Evolutionary conservation across 2,797 vertebrate genomes (phyloP).

Genomic region (Pyrocephalus nanus): DNA sequence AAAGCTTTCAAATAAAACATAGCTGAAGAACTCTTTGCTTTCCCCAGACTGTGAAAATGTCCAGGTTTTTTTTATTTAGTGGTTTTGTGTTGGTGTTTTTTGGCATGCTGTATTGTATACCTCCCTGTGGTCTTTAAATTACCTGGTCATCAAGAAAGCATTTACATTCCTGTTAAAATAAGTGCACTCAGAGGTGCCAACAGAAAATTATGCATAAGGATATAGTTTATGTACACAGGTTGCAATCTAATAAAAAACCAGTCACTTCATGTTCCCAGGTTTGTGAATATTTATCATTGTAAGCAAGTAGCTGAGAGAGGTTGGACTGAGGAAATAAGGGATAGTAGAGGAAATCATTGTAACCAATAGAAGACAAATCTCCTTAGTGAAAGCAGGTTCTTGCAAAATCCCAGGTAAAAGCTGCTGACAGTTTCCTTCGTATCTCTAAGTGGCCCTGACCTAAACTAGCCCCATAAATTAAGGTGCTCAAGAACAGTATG

Average conservation of each 20-base stretch:
- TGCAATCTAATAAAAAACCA: not conserved
- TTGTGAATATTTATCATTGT: not conserved
- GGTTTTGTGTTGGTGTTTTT: not conserved
- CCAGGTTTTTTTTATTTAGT: not conserved
- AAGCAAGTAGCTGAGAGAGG: not conserved
- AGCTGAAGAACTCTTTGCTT: not conserved
- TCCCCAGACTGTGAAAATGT: not conserved
- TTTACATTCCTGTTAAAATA: not conserved
- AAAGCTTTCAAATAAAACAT: not conserved
- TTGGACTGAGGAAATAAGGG: not conserved
- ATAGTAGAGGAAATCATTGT: not conserved
- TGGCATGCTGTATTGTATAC: not conserved
- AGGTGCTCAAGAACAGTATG: not conserved
- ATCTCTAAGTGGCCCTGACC: not conserved
- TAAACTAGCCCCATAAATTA: constrained; percentile 8
- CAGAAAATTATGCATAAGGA: not conserved
- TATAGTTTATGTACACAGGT: not conserved
- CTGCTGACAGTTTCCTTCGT: constrained; percentile 9
- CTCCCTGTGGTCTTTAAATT: not conserved
- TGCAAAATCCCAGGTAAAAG: not conserved
- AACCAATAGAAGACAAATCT: not conserved
- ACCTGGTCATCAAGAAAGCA: not conserved
- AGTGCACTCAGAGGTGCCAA: not conserved
- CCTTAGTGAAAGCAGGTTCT: not conserved
- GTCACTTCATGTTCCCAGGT: not conserved